phyloP scores from a whole-genome alignment of 2,113 vertebrate genomes.

The Collichthys lucidus region DNA sequence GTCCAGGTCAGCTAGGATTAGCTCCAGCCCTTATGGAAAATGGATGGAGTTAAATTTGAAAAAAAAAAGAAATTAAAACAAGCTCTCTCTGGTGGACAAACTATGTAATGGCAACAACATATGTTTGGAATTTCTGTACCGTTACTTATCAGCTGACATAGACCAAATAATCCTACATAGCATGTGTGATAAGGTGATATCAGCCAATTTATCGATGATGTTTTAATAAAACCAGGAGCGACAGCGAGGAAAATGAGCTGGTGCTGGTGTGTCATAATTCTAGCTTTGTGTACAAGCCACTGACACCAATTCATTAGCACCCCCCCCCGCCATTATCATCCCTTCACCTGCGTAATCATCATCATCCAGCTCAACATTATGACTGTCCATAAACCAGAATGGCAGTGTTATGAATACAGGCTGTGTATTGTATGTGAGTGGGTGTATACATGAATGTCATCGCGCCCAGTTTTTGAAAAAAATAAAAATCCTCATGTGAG shows the following conservation, averaged over 20 bases:
- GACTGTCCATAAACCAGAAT: neutral
- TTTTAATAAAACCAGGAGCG: neutral
- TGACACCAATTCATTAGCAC: neutral
- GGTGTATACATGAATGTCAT: constrained; percentile 21
- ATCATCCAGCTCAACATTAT: neutral
- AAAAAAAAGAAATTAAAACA: neutral
- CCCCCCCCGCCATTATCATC: neutral
- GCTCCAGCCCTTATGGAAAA: too few relatives aligned
- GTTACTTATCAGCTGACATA: neutral
- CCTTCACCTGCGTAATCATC: neutral
- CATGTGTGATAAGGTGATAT: neutral
- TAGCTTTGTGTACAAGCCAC: neutral
- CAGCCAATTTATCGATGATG: neutral
- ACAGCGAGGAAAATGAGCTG: neutral
- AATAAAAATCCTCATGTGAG: neutral
- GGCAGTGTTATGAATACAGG: neutral
- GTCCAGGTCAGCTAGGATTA: too few relatives aligned
- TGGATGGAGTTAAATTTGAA: too few relatives aligned
- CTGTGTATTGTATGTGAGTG: neutral
- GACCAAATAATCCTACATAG: neutral
- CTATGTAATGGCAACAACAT: neutral
- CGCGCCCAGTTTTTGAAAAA: neutral
- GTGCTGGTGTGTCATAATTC: neutral
- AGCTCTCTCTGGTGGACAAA: constrained; percentile 51
- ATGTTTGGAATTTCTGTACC: neutral